Percentiles rank a stretch among this genome's conserved stretches.
Evolutionary conservation across 92 coral and sea anemone species (phyloP).

Genomic region (Zoanthus gigantus): DNA sequence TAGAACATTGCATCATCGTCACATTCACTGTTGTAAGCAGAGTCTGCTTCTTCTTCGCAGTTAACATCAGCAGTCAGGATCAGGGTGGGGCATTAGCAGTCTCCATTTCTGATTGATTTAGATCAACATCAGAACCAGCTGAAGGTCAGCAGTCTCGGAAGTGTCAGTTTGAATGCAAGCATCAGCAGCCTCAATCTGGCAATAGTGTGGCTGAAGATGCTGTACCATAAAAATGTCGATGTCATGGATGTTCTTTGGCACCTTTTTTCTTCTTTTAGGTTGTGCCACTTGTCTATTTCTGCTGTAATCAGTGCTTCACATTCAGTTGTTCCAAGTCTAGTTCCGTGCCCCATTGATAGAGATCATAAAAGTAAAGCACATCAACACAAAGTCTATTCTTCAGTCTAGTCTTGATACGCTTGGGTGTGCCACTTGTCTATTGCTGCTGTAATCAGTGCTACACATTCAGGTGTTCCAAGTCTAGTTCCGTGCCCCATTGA

Average conservation of each 20-base stretch:
- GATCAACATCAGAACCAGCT: background rate
- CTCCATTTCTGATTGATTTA: constrained; percentile 13
- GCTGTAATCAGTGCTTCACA: constrained; percentile 54
- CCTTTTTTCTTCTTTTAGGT: constrained; percentile 46
- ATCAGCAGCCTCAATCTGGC: constrained; percentile 41
- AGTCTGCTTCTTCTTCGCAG: constrained; percentile 19
- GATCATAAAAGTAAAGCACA: constrained; percentile 55
- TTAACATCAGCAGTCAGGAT: constrained; percentile 46
- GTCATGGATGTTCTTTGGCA: constrained; percentile 15
- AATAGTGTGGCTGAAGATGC: constrained; percentile 1
- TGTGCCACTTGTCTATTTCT: constrained; percentile 47
- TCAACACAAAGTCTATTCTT: constrained; percentile 39
- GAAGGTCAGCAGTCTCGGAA: too few species aligned
- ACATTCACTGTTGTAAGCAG: background rate
- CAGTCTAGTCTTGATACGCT: background rate
- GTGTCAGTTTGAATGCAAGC: constrained; percentile 50
- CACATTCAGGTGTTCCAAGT: constrained; percentile 52
- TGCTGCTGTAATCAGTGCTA: constrained; percentile 51
- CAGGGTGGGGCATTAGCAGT: constrained; percentile 54
- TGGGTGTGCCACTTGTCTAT: constrained; percentile 46
- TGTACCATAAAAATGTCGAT: background rate
- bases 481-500: constrained; percentile 25
- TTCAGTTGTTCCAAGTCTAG: constrained; percentile 42
- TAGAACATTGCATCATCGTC: background rate
- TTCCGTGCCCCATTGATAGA: constrained; percentile 46